Evolutionary conservation across 2,888 invertebrate species (phyloP).

Genomic region (Lampropteryx suffumata): DNA sequence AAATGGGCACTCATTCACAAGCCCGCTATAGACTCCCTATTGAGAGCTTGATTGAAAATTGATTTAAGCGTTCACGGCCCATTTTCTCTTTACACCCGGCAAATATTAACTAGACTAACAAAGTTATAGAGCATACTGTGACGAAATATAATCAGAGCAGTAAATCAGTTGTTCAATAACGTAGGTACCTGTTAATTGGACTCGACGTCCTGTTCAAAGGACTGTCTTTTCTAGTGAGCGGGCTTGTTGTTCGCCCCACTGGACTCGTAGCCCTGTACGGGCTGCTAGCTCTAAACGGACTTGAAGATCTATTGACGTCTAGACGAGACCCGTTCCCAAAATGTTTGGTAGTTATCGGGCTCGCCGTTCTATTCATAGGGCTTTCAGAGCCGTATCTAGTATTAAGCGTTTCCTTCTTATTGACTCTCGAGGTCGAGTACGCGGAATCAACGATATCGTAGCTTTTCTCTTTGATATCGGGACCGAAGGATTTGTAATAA

Average conservation of each 20-base stretch:
- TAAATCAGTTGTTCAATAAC: slow-evolving; percentile 22
- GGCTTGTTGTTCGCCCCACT: slow-evolving; percentile 77
- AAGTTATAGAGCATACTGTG: slow-evolving; percentile 18
- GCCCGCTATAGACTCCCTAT: slow-evolving; percentile 40
- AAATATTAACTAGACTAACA: slow-evolving; percentile 40
- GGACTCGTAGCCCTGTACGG: slow-evolving; percentile 76
- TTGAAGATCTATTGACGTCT: slow-evolving; percentile 73
- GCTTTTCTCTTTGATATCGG: slow-evolving; percentile 69
- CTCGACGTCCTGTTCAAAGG: slow-evolving; percentile 80
- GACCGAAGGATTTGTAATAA: slow-evolving; percentile 69
- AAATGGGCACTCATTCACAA: slow-evolving; percentile 37
- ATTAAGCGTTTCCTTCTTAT: slow-evolving; percentile 62
- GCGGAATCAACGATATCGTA: slow-evolving; percentile 75
- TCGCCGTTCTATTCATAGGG: slow-evolving; percentile 71
- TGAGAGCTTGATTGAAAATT: slow-evolving; percentile 49
- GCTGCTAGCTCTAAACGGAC: slow-evolving; percentile 69
- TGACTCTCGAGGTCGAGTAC: slow-evolving; percentile 67
- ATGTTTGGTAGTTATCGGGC: slow-evolving; percentile 80
- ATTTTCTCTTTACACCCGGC: slow-evolving; percentile 30
- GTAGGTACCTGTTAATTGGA: slow-evolving; percentile 75
- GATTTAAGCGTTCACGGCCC: slow-evolving; percentile 41
- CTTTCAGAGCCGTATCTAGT: slow-evolving; percentile 71
- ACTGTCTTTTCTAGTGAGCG: slow-evolving; percentile 77
- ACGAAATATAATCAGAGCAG: slow-evolving; percentile 3
- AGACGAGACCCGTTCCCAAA: slow-evolving; percentile 76